These are phyloP conservation scores for Dasypolia templi DNA, from an alignment of 2,888 invertebrate species.

Conservation along the genomic window DNA sequence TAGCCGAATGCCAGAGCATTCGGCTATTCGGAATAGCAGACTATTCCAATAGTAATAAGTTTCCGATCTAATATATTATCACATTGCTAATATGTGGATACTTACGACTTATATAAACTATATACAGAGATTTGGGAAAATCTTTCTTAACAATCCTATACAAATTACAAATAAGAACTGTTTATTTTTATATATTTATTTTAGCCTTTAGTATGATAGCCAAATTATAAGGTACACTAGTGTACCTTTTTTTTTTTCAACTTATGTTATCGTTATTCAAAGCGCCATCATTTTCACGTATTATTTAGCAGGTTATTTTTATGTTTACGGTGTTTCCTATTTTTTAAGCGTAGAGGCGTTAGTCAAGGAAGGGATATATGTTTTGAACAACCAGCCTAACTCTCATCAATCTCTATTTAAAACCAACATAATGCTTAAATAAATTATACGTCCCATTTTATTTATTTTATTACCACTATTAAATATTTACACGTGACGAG, in stretches of 20 bases:
- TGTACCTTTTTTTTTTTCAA: neutral
- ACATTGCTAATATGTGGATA: constrained; percentile 63
- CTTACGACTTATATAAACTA: constrained; percentile 31
- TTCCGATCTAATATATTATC: constrained; percentile 56
- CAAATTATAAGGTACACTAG: constrained; percentile 15
- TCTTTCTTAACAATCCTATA: neutral
- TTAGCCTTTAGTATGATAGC: neutral
- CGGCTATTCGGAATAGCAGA: too few relatives aligned
- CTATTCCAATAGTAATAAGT: constrained; percentile 17
- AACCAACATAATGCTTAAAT: neutral
- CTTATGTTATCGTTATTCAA: neutral
- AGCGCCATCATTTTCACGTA: constrained; percentile 31
- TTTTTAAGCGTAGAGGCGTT: constrained; percentile 5
- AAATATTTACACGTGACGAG: constrained; percentile 46
- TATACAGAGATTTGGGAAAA: constrained; percentile 14
- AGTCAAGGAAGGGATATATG: constrained; percentile 49
- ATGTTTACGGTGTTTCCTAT: neutral
- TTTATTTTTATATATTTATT: constrained; percentile 41
- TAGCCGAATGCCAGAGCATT: constrained; percentile 11
- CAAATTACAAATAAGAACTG: neutral
- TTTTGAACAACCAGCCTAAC: constrained; percentile 35
- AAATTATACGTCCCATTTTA: constrained; percentile 10
- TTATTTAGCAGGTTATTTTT: neutral
- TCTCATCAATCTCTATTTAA: constrained; percentile 9
- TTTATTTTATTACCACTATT: constrained; percentile 20